phyloP scores from a whole-genome alignment of 2,113 vertebrate species.

The Dolichotis patagonum region DNA sequence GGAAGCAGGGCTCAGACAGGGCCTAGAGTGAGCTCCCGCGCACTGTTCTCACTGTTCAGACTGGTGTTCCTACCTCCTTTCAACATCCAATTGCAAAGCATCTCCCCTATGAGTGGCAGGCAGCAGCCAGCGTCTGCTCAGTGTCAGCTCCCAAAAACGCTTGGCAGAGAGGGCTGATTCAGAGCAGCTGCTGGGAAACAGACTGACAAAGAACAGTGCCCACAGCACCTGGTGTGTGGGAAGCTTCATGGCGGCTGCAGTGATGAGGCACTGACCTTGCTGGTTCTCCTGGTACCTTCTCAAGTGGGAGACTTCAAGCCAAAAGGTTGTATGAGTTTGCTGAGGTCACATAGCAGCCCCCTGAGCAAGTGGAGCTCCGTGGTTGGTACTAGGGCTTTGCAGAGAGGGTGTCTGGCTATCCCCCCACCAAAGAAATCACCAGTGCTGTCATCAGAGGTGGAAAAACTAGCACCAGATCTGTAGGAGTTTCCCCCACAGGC shows the following conservation, averaged over 20 bases:
- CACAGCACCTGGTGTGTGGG: accelerated
- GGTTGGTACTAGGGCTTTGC: not conserved
- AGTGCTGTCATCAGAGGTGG: too few relatives aligned
- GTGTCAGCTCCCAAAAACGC: not conserved
- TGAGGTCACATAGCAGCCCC: accelerated
- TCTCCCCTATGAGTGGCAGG: accelerated
- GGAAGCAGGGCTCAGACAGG: not conserved
- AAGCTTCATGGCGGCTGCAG: not conserved
- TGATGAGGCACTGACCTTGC: not conserved
- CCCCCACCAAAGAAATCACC: not conserved
- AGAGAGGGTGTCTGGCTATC: not conserved
- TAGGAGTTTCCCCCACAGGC: not conserved
- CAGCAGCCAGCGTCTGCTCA: accelerated
- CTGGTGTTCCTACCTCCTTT: accelerated
- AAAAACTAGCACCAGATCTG: not conserved
- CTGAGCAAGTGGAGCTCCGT: not conserved
- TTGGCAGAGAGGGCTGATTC: accelerated
- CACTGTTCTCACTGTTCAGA: accelerated
- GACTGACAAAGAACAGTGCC: not conserved
- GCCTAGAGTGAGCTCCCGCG: accelerated
- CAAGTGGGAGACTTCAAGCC: not conserved
- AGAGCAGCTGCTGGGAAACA: not conserved
- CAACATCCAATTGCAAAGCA: accelerated
- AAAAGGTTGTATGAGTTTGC: not conserved
- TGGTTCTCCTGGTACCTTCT: not conserved